Conservation (phyloP, 2,113 vertebrate genomes). For the Periophthalmus modestus region DNA sequence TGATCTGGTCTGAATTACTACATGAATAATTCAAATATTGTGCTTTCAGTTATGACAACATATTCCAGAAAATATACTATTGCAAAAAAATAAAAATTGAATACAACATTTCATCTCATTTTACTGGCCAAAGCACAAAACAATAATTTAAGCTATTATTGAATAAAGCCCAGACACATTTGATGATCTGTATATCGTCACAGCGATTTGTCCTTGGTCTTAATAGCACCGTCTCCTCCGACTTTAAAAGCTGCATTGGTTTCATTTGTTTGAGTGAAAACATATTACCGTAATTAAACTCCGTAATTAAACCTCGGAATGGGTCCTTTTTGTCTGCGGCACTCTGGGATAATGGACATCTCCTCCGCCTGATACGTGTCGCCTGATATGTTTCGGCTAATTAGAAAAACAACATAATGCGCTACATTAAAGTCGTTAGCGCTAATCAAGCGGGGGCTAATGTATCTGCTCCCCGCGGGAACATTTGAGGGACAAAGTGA, state of each 20-base stretch:
- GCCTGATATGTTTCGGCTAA: conserved; percentile 80
- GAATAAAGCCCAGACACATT: neutral
- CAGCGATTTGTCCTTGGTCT: conserved; percentile 17
- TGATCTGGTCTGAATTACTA: no score
- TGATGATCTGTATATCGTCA: neutral
- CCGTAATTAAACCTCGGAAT: conserved; percentile 81
- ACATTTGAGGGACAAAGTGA: conserved; percentile 35
- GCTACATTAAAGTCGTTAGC: conserved; percentile 88
- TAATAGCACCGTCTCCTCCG: conserved; percentile 10
- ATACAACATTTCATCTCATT: no score
- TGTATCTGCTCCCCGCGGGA: conserved; percentile 79
- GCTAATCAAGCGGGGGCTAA: conserved; percentile 90
- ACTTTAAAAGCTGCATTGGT: conserved; percentile 57
- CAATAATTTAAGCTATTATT: neutral
- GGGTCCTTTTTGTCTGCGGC: conserved; percentile 76
- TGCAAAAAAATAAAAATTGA: no score
- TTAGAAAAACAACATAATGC: conserved; percentile 87
- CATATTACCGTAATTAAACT: conserved; percentile 69
- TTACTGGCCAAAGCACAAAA: no score
- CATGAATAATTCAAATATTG: no score
- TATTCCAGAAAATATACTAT: no score
- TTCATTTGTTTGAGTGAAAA: conserved; percentile 56
- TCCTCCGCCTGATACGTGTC: conserved; percentile 71
- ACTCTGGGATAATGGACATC: conserved; percentile 87
- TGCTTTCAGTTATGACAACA: no score